Conservation (phyloP, 35 echinoderm and acorn worm genomes). For the Apostichopus parvimensis region DNA sequence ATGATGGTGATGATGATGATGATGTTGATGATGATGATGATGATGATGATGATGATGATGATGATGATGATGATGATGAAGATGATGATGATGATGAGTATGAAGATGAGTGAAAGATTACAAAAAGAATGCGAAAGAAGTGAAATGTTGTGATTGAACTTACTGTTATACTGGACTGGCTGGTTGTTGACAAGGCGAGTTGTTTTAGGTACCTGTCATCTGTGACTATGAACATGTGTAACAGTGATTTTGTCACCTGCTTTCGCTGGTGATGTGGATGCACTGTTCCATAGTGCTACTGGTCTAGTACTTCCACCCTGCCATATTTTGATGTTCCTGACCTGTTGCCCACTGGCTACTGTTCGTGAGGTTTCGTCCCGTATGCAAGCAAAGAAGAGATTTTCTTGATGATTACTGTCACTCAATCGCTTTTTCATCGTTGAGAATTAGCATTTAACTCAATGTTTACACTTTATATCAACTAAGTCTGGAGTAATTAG, state of each 20-base stretch:
- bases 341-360: slow-evolving; percentile 27
- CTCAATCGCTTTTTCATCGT: neutral
- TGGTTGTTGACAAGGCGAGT: neutral
- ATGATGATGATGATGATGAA: too few species aligned
- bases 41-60: too few species aligned
- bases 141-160: slow-evolving; percentile 5
- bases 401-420: neutral
- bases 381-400: neutral
- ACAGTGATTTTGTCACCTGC: slow-evolving; percentile 26
- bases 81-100: too few species aligned
- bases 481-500: neutral
- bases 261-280: slow-evolving; percentile 24
- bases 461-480: neutral
- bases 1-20: too few species aligned
- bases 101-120: too few species aligned
- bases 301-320: slow-evolving; percentile 10
- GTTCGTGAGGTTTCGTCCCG: slow-evolving; percentile 16
- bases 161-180: slow-evolving; percentile 23
- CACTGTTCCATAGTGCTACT: slow-evolving; percentile 18
- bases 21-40: too few species aligned
- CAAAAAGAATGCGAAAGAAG: too few species aligned
- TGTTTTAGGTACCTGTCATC: neutral
- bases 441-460: neutral
- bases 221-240: neutral
- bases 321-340: slow-evolving; percentile 15